Conservation (phyloP, 1,140 invertebrate species). For the Oedothorax gibbosus region DNA sequence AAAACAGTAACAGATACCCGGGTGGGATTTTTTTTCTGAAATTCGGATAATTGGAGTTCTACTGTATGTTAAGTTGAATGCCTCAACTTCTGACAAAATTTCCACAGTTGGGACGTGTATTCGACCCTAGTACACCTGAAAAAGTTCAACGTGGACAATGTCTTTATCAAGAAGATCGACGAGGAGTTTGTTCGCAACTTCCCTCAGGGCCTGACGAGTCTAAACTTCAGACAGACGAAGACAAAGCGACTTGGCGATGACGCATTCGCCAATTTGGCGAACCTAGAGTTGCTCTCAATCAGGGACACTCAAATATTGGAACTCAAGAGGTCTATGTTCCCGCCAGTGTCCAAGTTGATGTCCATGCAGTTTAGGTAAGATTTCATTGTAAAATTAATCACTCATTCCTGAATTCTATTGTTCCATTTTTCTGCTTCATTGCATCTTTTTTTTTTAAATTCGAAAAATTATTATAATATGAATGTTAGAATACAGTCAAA, state of each 20-base stretch:
- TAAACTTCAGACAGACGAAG: neutral
- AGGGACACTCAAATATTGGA: neutral
- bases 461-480: too few species aligned
- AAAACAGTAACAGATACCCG: too few species aligned
- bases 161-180: slow-evolving; percentile 4
- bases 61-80: too few species aligned
- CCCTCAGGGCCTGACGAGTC: neutral
- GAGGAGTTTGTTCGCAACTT: neutral
- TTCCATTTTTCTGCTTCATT: too few species aligned
- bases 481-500: too few species aligned
- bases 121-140: neutral
- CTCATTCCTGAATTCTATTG: too few species aligned
- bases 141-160: neutral
- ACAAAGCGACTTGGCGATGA: neutral
- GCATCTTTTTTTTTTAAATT: too few species aligned
- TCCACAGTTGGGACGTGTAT: neutral
- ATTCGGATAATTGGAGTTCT: too few species aligned
- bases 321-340: slow-evolving; percentile 24
- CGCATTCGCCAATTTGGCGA: slow-evolving; percentile 1
- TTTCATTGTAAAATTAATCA: neutral
- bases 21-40: too few species aligned
- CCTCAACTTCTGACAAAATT: neutral
- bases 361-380: slow-evolving; percentile 19
- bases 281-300: neutral
- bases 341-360: neutral